phyloP scores from a whole-genome alignment of 2,888 invertebrate species.

The Lasius fuliginosus region DNA sequence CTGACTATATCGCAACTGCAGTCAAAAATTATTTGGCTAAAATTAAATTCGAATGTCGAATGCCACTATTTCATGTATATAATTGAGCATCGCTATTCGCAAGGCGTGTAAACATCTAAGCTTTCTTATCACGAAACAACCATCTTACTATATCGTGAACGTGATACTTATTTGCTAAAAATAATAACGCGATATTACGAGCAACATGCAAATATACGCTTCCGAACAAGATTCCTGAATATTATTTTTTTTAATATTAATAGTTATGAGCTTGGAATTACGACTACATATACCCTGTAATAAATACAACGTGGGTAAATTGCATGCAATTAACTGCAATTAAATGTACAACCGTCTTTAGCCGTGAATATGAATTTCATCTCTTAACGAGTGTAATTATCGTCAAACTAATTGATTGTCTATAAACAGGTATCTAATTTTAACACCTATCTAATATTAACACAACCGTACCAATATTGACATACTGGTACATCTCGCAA shows the following conservation, averaged over 20 bases:
- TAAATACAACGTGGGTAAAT: conserved; percentile 11
- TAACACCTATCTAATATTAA: not conserved
- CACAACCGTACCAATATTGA: not conserved
- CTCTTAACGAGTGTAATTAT: conserved; percentile 8
- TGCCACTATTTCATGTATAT: not conserved
- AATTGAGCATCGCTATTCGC: conserved; percentile 20
- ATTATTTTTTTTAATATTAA: conserved; percentile 29
- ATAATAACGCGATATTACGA: conserved; percentile 19
- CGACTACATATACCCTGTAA: not conserved
- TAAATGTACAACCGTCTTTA: conserved; percentile 22
- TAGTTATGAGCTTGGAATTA: conserved; percentile 26
- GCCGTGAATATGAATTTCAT: not conserved
- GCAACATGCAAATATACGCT: conserved; percentile 6
- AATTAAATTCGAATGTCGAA: conserved; percentile 13
- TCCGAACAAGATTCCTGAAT: not conserved
- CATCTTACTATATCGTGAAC: conserved; percentile 3
- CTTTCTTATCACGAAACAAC: not conserved
- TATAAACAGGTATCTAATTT: not conserved
- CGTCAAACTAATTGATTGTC: not conserved
- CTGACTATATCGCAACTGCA: not conserved
- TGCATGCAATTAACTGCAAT: conserved; percentile 27
- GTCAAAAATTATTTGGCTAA: not conserved
- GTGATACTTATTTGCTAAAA: not conserved
- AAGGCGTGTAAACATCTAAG: not conserved
- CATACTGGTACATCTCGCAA: not conserved